Evolutionary conservation across 2,888 invertebrate genomes (phyloP), one percentile per base, ranked within the genome.

Genomic region (Amaurobius ferox): DNA sequence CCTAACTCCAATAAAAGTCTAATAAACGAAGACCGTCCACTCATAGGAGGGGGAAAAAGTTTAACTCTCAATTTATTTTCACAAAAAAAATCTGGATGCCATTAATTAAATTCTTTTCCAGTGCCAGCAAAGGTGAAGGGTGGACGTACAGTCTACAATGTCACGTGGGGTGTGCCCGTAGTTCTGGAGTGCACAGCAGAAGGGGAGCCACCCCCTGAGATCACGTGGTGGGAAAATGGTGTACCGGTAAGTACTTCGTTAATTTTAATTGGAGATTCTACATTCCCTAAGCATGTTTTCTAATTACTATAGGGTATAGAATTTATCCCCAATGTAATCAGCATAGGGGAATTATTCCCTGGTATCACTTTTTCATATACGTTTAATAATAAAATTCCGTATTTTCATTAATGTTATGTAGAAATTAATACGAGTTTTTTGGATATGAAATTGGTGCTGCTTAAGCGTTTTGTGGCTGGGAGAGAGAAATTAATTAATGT

Each of bases 161-260:
- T 89, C n/a, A 88, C 88, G 29, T 87, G 81, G 71, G 89, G 89
- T 23, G 79, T 78, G 16, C 64, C 87, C 28, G 89, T 90, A 16
- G 74, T 87, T 11, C 88, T 90, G 77, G 89, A 89, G 80, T 90
- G 90, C 68, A 88, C 89, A 13, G 90, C 90, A 0, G 88, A 88
- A 29, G 90, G 90, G 11, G 90, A 90, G 78, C 90, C 90, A 1
- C 85, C 89, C 16, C 90, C 90, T 5, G 86, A 89, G 62, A 89
- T 90, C 35, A 88, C 88, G 23, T 90, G 90, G 89, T 88, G 88
- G 79, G 86, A 86, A 66, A 88, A 89, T 73, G 89, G 88, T 11
- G 77, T 88, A 48, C 86, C 86, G 88, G 88, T 89, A 67, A 86
- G 85, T 79, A 64, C 70, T 39, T 74, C 62, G 44, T 32, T 30